A percentile compares a stretch with the other conserved stretches of the same genome.
Evolutionary conservation across 2,888 invertebrate genomes (phyloP).

Genomic region (Crioceris asparagi): DNA sequence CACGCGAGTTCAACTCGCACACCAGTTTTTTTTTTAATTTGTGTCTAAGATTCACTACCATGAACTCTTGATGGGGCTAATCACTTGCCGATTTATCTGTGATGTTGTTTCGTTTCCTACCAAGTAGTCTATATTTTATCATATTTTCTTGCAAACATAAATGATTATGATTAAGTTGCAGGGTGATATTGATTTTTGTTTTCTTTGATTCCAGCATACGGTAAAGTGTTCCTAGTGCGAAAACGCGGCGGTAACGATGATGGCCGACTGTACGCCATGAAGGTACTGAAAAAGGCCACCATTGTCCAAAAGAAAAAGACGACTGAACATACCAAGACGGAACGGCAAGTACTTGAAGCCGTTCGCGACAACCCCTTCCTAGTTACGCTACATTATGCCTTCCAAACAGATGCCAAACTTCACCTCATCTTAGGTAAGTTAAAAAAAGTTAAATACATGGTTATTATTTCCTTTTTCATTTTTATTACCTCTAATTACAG

Average conservation of each 20-base stretch:
- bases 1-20: too few species aligned
- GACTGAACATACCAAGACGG: slow-evolving; percentile 93
- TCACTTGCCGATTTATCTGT: too few species aligned
- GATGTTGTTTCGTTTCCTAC: too few species aligned
- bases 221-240: slow-evolving; percentile 91
- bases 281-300: slow-evolving; percentile 90
- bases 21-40: too few species aligned
- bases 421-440: slow-evolving; percentile 89
- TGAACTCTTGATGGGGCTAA: too few species aligned
- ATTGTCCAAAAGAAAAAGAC: slow-evolving; percentile 93
- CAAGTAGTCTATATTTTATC: too few species aligned
- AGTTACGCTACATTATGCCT: slow-evolving; percentile 95
- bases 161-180: too few species aligned
- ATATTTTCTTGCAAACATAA: too few species aligned
- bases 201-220: slow-evolving; percentile 65
- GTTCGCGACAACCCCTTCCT: slow-evolving; percentile 92
- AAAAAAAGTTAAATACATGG: not conserved
- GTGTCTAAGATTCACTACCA: too few species aligned
- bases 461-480: too few species aligned
- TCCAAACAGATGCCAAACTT: slow-evolving; percentile 93
- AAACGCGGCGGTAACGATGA: slow-evolving; percentile 80
- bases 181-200: slow-evolving; percentile 2
- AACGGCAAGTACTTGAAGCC: slow-evolving; percentile 91
- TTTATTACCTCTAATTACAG: too few species aligned
- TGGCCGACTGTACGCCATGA: slow-evolving; percentile 93